Evolutionary conservation across 92 coral and sea anemone genomes (phyloP), one percentile per base, ranked within the genome.

Genomic region (Isaurus tuberculatus): DNA sequence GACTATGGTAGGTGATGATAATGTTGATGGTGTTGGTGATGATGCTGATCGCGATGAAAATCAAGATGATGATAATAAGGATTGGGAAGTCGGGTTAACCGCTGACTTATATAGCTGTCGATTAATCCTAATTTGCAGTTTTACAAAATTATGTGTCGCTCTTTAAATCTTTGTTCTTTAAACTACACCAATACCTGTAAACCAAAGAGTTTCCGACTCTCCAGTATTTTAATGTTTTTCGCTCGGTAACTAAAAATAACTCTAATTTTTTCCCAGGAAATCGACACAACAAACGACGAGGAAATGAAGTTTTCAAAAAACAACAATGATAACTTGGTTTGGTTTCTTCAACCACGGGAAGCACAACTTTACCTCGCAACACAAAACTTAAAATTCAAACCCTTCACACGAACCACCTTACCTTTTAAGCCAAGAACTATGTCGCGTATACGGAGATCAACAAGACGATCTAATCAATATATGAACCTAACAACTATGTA

Each of bases 321-420:
- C 60, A 91, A 90, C 67, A 84, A 66, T 61, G 83, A 88, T 53
- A 73, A 83, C 46, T 66, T 92, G 9, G 92, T 92, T 27, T 92
- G 96, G 96, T 92, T 92, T 64, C 92, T 92, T 15, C 96, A 92
- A 60, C 96, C 96, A 34, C 85, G 71, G 29, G 96, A 92, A 53
- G 96, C 96, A 16, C 96, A 92, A 82, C 49, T 92, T 70, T 89
- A 58, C 80, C 82, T 92, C 32, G 96, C 96, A 23, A 89, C 92
- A 25, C 88, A 85, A 29, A 67, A 86, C 20, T 83, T 92, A 9
- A 90, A 92, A 71, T 87, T 51, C 70, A 90, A 92, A 44, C 96
- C 96, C 4, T 75, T 75, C 49, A 43, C 44, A 57, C 48, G 81
- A 25, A 75, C 81, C 15, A 26, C 81, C 2, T 23, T 75, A 13